Percentiles rank a stretch among this genome's conserved stretches.
phyloP scores from a whole-genome alignment of 2,888 invertebrate species.

The Auanema freiburgensis region DNA sequence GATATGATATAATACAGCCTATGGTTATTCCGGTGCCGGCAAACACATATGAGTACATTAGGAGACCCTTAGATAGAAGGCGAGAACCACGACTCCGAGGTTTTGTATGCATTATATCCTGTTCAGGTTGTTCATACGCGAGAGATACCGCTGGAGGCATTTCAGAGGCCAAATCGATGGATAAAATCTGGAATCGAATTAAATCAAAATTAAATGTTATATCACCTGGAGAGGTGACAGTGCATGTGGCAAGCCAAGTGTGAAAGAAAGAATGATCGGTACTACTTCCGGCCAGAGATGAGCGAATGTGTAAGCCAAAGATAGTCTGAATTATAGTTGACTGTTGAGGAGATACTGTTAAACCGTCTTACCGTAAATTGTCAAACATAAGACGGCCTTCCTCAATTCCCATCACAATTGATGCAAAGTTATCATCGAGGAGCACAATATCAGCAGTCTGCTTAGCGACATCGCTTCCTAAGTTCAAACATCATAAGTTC shows the following conservation, averaged over 20 bases:
- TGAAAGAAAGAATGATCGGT: conserved; percentile 61
- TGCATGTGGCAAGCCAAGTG: conserved; percentile 59
- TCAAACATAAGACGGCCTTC: conserved; percentile 60
- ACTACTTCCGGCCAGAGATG: conserved; percentile 63
- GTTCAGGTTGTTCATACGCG: conserved; percentile 62
- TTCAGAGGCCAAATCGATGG: conserved; percentile 60
- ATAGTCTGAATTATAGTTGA: conserved; percentile 36
- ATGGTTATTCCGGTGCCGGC: conserved; percentile 59
- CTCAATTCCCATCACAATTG: conserved; percentile 58
- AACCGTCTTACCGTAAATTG: conserved; percentile 28
- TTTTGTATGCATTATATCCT: conserved; percentile 59
- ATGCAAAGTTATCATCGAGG: conserved; percentile 61
- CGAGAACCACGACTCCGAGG: conserved; percentile 49
- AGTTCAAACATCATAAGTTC: not conserved
- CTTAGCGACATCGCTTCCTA: conserved; percentile 55
- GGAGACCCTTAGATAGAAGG: conserved; percentile 41
- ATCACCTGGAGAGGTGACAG: conserved; percentile 56
- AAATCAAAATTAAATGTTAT: not conserved
- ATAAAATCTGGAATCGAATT: conserved; percentile 47
- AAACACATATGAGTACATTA: conserved; percentile 59
- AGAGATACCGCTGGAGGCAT: conserved; percentile 61
- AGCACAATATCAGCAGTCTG: conserved; percentile 59
- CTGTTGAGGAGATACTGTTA: not conserved
- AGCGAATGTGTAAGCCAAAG: conserved; percentile 60
- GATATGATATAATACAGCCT: conserved; percentile 58